phyloP scores from a whole-genome alignment of 2,888 invertebrate species.

The Ametastegia equiseti region DNA sequence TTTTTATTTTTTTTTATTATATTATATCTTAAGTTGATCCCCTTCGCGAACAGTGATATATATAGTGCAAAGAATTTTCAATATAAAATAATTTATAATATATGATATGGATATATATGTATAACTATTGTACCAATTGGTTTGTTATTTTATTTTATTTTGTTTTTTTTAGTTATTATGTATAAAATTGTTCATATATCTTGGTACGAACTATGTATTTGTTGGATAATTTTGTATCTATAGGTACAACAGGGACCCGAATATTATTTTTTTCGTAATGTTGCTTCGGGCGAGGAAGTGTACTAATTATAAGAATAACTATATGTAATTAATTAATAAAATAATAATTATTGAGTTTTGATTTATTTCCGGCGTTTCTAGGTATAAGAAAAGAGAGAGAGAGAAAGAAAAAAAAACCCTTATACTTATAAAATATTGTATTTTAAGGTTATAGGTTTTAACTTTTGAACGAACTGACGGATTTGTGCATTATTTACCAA shows the following conservation, averaged over 20 bases:
- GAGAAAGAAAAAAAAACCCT: too few relatives aligned
- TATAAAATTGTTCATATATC: not conserved
- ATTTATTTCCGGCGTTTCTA: too few relatives aligned
- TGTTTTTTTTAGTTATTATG: not conserved
- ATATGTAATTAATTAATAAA: too few relatives aligned
- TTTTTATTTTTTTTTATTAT: conserved; percentile 1
- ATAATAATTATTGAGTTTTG: too few relatives aligned
- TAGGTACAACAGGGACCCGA: too few relatives aligned
- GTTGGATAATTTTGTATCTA: not conserved
- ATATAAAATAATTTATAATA: not conserved
- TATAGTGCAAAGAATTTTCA: not conserved
- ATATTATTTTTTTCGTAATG: too few relatives aligned
- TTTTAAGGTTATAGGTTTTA: not conserved
- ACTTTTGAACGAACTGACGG: not conserved
- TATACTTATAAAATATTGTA: not conserved
- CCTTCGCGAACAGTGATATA: conserved; percentile 37
- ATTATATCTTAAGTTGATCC: conserved; percentile 41
- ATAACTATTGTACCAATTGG: conserved; percentile 5
- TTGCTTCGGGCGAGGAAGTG: too few relatives aligned
- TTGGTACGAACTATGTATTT: too few relatives aligned
- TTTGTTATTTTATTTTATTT: not conserved
- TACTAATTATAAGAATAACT: too few relatives aligned
- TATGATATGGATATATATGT: conserved; percentile 11
- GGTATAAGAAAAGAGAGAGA: too few relatives aligned
- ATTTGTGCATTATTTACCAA: not conserved